Evolutionary conservation across 2,113 vertebrate species (phyloP).

Genomic region (Podilymbus podiceps): DNA sequence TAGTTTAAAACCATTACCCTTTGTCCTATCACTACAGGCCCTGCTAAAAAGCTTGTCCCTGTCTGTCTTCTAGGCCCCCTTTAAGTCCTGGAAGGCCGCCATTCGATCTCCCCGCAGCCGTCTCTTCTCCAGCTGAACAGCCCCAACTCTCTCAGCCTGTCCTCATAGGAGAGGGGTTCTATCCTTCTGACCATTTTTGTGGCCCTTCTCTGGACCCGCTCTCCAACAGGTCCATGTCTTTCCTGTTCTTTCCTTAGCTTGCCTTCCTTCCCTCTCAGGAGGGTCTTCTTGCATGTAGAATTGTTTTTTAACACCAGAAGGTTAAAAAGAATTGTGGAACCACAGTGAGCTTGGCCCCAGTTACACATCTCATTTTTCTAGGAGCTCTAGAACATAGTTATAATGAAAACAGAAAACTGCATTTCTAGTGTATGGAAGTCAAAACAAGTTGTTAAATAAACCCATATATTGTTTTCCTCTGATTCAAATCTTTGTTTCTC

Average conservation of each 20-base stretch:
- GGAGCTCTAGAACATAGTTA: neutral
- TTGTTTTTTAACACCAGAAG: neutral
- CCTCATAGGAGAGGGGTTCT: too few species aligned
- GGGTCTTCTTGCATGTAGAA: neutral
- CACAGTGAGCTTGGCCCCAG: rapidly evolving
- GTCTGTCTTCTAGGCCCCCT: neutral
- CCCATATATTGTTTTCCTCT: neutral
- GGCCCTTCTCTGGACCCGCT: neutral
- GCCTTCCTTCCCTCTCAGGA: neutral
- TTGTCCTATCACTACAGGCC: neutral
- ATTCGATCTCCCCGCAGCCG: too few species aligned
- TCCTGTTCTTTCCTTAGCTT: neutral
- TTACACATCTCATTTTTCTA: neutral
- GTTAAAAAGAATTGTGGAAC: neutral
- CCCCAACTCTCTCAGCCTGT: neutral
- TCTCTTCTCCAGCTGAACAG: neutral
- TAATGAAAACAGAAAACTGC: neutral
- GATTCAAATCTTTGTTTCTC: neutral
- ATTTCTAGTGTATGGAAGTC: neutral
- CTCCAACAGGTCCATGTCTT: neutral
- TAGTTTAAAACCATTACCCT: neutral
- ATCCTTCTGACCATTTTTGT: neutral
- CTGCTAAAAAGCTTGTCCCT: too few species aligned
- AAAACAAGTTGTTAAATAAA: neutral
- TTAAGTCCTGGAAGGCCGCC: neutral